phyloP scores from a whole-genome alignment of 2,113 vertebrate species.

The Pontoporia blainvillei region DNA sequence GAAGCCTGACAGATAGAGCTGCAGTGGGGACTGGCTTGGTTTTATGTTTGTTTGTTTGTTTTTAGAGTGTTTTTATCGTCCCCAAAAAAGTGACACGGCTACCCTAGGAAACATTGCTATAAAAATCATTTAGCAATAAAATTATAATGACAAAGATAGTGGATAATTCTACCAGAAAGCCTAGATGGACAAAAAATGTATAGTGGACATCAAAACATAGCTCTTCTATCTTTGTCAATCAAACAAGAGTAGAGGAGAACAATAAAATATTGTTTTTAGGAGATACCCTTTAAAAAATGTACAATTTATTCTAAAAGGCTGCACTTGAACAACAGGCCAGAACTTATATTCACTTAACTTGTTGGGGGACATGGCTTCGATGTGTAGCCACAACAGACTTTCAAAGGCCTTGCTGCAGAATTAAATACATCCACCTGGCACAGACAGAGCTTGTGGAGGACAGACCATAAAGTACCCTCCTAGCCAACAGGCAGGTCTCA shows the following conservation, averaged over 20 bases:
- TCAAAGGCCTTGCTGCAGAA: background rate
- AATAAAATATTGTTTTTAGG: background rate
- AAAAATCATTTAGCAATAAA: background rate
- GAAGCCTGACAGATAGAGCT: background rate
- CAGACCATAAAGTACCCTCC: background rate
- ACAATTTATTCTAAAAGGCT: background rate
- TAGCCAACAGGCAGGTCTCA: background rate
- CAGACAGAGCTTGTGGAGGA: background rate
- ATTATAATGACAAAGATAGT: background rate
- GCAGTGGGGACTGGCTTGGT: background rate
- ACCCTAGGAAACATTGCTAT: background rate
- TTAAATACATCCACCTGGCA: background rate
- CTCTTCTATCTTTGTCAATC: background rate
- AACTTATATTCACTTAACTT: background rate
- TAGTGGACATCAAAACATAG: background rate
- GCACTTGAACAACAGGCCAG: background rate
- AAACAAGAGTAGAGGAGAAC: background rate
- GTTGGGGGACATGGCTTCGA: background rate
- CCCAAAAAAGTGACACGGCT: background rate
- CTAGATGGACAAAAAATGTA: background rate
- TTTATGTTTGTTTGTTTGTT: background rate
- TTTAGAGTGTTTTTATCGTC: background rate
- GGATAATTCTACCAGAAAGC: background rate
- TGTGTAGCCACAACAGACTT: background rate
- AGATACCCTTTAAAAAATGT: background rate